Evolutionary conservation across 2,113 vertebrate genomes (phyloP).

Genomic region (Edolisoma coerulescens): DNA sequence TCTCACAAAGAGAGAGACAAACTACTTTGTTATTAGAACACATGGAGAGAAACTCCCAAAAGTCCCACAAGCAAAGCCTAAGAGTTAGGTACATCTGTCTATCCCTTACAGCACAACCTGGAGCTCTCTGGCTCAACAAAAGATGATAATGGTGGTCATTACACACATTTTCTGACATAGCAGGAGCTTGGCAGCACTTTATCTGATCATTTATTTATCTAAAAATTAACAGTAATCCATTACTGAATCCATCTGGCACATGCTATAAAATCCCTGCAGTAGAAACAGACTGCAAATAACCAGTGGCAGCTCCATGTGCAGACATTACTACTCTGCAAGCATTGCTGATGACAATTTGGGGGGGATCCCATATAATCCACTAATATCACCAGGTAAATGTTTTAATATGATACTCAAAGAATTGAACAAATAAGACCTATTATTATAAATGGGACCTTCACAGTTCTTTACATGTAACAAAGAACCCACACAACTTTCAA

Average conservation of each 20-base stretch:
- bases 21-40: background rate
- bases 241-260: background rate
- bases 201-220: background rate
- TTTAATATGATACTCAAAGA: background rate
- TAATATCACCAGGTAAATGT: background rate
- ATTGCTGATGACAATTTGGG: background rate
- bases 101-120: background rate
- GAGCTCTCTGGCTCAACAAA: background rate
- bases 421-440: background rate
- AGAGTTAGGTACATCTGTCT: background rate
- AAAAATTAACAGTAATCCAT: background rate
- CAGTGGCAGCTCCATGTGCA: background rate
- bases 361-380: background rate
- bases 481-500: background rate
- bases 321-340: background rate
- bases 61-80: background rate
- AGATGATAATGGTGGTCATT: background rate
- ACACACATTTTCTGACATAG: background rate
- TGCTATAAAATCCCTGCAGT: background rate
- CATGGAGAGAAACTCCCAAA: background rate
- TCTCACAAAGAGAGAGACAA: background rate
- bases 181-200: background rate
- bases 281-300: background rate
- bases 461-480: background rate
- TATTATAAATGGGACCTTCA: background rate